These are phyloP conservation scores for Tribolium castaneum DNA, from an alignment of 1,140 invertebrate species.

Conservation along the genomic window DNA sequence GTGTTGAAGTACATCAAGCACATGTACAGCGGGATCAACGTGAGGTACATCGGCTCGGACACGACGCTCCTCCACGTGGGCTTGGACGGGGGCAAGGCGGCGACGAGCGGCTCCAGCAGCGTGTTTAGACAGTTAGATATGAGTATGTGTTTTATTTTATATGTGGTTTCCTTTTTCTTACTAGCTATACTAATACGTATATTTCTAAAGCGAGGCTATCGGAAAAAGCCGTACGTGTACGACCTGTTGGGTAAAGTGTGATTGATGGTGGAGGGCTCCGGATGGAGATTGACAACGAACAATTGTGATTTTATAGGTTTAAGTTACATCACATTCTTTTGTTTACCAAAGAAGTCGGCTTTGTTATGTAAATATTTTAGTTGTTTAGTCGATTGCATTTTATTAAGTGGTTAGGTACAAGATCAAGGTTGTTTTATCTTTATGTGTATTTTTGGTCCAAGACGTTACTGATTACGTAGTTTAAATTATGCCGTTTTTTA, in stretches of 20 bases:
- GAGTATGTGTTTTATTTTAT: constrained; percentile 80
- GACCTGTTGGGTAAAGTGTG: constrained; percentile 74
- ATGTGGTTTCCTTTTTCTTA: constrained; percentile 75
- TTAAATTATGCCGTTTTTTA: no score
- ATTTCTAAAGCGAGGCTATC: constrained; percentile 77
- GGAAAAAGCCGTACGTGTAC: constrained; percentile 76
- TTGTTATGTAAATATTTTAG: background rate
- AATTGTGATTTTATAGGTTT: constrained; percentile 11
- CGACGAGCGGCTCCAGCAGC: constrained; percentile 2
- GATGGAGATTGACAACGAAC: constrained; percentile 1
- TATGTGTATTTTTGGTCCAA: background rate
- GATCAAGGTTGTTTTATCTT: background rate
- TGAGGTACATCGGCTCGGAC: constrained; percentile 61
- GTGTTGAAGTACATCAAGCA: constrained; percentile 81
- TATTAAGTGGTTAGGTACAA: background rate
- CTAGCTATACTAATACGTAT: constrained; percentile 81
- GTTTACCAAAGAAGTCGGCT: background rate
- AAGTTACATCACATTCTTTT: background rate
- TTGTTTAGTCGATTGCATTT: background rate
- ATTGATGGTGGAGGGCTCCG: constrained; percentile 61
- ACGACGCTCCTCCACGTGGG: constrained; percentile 54
- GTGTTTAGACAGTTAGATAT: constrained; percentile 67
- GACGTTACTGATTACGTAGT: no score
- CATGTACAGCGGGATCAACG: constrained; percentile 72
- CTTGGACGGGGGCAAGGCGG: constrained; percentile 4